These are phyloP conservation scores for Drosophila atripex DNA, from an alignment of 2,888 invertebrate genomes.

Conservation along the genomic window DNA sequence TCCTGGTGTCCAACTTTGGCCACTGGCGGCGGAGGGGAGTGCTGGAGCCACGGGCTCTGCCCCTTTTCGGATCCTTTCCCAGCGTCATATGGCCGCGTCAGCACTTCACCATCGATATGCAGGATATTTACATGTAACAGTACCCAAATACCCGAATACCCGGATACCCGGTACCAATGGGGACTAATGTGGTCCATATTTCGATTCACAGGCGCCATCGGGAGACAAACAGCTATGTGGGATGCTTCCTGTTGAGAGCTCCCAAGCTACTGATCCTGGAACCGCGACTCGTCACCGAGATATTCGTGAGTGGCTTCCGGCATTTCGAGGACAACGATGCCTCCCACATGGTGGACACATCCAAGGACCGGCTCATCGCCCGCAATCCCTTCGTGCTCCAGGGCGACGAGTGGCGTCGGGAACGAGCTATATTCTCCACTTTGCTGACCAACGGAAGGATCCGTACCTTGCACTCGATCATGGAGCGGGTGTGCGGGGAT, in stretches of 20 bases:
- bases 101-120: constrained; percentile 82
- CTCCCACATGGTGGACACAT: constrained; percentile 76
- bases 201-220: constrained; percentile 69
- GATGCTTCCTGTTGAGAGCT: constrained; percentile 81
- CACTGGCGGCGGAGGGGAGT: constrained; percentile 83
- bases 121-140: constrained; percentile 83
- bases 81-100: constrained; percentile 73
- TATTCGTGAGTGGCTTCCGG: constrained; percentile 84
- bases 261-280: constrained; percentile 83
- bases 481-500: constrained; percentile 83
- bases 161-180: background rate
- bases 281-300: constrained; percentile 81
- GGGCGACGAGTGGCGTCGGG: constrained; percentile 84
- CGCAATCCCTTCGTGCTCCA: constrained; percentile 85
- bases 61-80: constrained; percentile 82
- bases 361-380: constrained; percentile 84
- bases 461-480: constrained; percentile 84
- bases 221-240: constrained; percentile 81
- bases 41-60: constrained; percentile 77
- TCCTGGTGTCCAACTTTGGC: constrained; percentile 80
- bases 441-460: constrained; percentile 85
- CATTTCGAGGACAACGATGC: constrained; percentile 82
- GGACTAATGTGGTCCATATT: background rate
- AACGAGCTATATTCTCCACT: constrained; percentile 84
- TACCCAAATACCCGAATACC: no score